Conservation (phyloP, 2,113 vertebrate species). For the Cebus imitator region DNA sequence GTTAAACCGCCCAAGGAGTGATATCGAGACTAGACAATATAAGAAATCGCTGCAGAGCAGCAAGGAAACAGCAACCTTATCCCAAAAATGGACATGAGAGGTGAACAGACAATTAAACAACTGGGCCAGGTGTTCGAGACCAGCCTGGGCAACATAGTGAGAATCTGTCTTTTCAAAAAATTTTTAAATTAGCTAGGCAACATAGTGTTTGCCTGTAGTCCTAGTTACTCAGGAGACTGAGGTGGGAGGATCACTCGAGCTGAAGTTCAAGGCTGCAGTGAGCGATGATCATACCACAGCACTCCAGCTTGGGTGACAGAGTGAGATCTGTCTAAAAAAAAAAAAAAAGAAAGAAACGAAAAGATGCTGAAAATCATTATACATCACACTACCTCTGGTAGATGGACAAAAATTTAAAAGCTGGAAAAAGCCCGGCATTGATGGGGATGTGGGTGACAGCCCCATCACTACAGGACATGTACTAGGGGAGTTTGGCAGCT, state of each 20-base stretch:
- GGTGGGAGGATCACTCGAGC: no score
- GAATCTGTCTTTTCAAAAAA: no score
- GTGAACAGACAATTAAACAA: accelerated
- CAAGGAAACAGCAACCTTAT: accelerated
- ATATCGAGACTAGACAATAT: not conserved
- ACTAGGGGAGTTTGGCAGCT: not conserved
- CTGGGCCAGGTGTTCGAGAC: no score
- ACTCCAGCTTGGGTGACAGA: no score
- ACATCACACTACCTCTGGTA: not conserved
- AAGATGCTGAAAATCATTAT: not conserved
- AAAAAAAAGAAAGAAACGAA: not conserved
- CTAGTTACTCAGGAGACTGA: no score
- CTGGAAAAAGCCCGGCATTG: not conserved
- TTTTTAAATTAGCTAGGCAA: no score
- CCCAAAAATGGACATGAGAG: not conserved
- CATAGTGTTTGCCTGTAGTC: no score
- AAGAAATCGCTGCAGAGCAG: not conserved
- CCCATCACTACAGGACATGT: accelerated
- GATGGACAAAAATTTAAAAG: not conserved
- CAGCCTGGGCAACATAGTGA: no score
- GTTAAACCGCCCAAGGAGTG: not conserved
- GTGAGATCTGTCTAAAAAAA: no score
- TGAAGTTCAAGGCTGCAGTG: no score
- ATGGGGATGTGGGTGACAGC: not conserved
- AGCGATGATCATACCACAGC: no score